Base-by-base conservation (phyloP, 2,797 vertebrate species). In the Meda fulgida region DNA sequence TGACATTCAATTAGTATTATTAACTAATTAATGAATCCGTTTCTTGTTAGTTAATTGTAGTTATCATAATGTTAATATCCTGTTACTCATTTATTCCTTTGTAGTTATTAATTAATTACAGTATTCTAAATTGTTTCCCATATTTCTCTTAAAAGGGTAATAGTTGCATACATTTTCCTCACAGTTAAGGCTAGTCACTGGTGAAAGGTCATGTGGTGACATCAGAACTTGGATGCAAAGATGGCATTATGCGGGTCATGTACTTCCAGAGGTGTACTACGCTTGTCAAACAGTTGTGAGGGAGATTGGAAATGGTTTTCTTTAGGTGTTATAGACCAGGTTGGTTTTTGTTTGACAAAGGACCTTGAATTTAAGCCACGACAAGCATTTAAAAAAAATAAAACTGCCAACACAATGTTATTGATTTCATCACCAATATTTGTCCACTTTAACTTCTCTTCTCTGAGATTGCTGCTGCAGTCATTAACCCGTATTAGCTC, bases 401-500 rank as follows among this genome's bases (percentile, higher is more conserved):
- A 63, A 58, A 6, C 19, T 70, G 34, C 51, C 29, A 71, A 58
- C 16, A 81, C 51, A 34, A 40, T 31, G 31, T 46, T 43, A 73
- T 26, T 63, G 80, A 70, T 72, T 43, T 11, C 2, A 63, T 82
- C 69, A 23, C 48, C 34, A 81, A 21, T 29, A 55, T 51, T 31
- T n/a, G 11, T 23, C 60, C 26, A 51, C 29, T 55, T 19, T 18
- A 70, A 40, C 16, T 13, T 29, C n/a, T 71, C 18, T 81, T 23
- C 18, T 38, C 70, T 23, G 72, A 70, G 46, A 80, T 26, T 72
- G 58, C 78, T 85, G 77, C 29, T 82, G 51, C 53, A 78, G 66
- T 60, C 38, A 38, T 43, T 72, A 65, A 38, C 40, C 26, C 81
- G 66, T 43, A 71, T 86, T 65, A 81, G 19, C 53, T 78, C 53